A percentile compares a stretch with the other conserved stretches of the same genome.
phyloP scores from a whole-genome alignment of 2,113 vertebrate species.

The Lamprologus callipterus region DNA sequence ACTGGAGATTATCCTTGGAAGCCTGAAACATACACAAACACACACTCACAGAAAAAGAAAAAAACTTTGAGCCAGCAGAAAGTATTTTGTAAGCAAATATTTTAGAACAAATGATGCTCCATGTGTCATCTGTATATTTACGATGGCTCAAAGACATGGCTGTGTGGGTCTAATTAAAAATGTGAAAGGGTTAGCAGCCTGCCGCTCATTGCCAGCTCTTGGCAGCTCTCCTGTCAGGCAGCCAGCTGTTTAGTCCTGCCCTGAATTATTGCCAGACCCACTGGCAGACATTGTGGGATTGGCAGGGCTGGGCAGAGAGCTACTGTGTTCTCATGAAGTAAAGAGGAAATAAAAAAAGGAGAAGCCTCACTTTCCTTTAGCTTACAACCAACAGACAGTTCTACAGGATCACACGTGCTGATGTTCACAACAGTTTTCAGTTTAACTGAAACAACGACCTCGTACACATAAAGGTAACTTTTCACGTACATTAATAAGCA shows the following conservation, averaged over 20 bases:
- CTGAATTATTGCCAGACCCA: slow-evolving; percentile 87
- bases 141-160: slow-evolving; percentile 97
- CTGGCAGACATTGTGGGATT: slow-evolving; percentile 84
- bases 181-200: slow-evolving; percentile 98
- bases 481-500: neutral
- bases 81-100: slow-evolving; percentile 73
- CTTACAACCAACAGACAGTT: neutral
- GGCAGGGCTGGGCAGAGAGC: slow-evolving; percentile 55
- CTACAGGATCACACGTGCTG: neutral
- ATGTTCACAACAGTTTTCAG: neutral
- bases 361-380: neutral
- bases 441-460: neutral
- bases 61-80: slow-evolving; percentile 32
- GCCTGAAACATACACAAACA: slow-evolving; percentile 3
- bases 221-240: slow-evolving; percentile 91
- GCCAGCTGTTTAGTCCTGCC: slow-evolving; percentile 98
- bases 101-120: slow-evolving; percentile 80
- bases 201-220: slow-evolving; percentile 93
- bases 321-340: slow-evolving; percentile 55
- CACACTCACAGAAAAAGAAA: neutral
- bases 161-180: slow-evolving; percentile 99
- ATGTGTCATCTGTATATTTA: slow-evolving; percentile 93
- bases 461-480: neutral
- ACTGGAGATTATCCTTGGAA: slow-evolving; percentile 24
- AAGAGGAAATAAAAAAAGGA: neutral